Conservation (phyloP, 2,113 vertebrate genomes). For the Pionites leucogaster region DNA sequence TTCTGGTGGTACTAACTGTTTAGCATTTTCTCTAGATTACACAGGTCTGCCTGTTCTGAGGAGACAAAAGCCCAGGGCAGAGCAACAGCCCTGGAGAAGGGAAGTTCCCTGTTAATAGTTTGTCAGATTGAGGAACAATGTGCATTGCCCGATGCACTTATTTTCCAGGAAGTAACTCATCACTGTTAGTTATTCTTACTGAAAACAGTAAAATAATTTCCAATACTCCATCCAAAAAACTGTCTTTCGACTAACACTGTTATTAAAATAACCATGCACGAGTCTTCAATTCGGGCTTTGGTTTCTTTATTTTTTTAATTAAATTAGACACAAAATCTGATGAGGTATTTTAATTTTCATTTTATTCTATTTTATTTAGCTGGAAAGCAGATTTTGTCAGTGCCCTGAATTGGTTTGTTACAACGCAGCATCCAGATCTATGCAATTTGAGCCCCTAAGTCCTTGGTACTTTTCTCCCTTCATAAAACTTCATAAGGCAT, state of each 20-base stretch:
- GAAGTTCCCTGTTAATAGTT: background rate
- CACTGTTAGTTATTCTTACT: background rate
- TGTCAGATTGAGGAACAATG: background rate
- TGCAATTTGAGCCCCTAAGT: background rate
- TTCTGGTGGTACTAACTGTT: slow-evolving; percentile 37
- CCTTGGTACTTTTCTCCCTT: background rate
- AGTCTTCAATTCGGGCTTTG: background rate
- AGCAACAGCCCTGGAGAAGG: background rate
- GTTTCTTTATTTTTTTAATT: background rate
- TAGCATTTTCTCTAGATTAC: background rate
- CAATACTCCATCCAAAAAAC: background rate
- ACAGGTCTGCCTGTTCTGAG: background rate
- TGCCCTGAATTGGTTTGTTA: background rate
- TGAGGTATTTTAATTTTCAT: background rate
- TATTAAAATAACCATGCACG: background rate
- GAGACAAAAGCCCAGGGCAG: background rate
- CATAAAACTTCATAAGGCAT: background rate
- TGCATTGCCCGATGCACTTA: background rate
- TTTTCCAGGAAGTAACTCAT: slow-evolving; percentile 24
- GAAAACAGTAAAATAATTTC: slow-evolving; percentile 32
- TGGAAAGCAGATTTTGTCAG: background rate
- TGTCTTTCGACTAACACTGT: background rate
- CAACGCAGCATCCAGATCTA: background rate
- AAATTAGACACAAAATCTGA: background rate
- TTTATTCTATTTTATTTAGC: background rate